Evolutionary conservation across 92 coral and sea anemone species (phyloP).

Genomic region (Zoanthus sociatus): DNA sequence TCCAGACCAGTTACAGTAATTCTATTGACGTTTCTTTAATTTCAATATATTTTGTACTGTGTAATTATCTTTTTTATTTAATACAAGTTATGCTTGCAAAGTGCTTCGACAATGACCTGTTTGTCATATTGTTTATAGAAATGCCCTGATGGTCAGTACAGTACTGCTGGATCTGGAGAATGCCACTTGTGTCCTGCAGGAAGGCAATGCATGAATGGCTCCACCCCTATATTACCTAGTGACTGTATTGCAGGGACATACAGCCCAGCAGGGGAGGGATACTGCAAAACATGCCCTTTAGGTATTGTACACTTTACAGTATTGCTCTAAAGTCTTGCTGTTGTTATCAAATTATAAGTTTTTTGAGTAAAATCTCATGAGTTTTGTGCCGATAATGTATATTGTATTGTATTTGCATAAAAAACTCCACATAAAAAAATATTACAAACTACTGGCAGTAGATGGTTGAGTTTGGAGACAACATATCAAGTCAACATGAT

Average conservation of each 20-base stretch:
- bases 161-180: slow-evolving; percentile 78
- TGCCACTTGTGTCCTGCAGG: slow-evolving; percentile 93
- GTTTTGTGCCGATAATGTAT: too few relatives aligned
- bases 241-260: slow-evolving; percentile 89
- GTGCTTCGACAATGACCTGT: not conserved
- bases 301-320: slow-evolving; percentile 44
- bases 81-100: not conserved
- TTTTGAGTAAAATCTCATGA: not conserved
- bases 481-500: too few relatives aligned
- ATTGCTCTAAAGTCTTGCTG: not conserved
- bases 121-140: slow-evolving; percentile 55
- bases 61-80: too few relatives aligned
- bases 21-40: too few relatives aligned
- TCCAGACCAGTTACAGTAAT: too few relatives aligned
- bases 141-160: slow-evolving; percentile 94
- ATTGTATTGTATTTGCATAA: too few relatives aligned
- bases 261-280: slow-evolving; percentile 91
- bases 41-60: too few relatives aligned
- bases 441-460: too few relatives aligned
- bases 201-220: slow-evolving; percentile 82
- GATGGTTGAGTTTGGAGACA: too few relatives aligned
- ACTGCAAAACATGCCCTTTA: slow-evolving; percentile 83
- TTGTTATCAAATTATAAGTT: not conserved
- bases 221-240: slow-evolving; percentile 72
- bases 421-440: too few relatives aligned